A percentile compares a stretch with the other conserved stretches of the same genome.
phyloP scores from a whole-genome alignment of 1,140 invertebrate genomes.

The Musca domestica region DNA sequence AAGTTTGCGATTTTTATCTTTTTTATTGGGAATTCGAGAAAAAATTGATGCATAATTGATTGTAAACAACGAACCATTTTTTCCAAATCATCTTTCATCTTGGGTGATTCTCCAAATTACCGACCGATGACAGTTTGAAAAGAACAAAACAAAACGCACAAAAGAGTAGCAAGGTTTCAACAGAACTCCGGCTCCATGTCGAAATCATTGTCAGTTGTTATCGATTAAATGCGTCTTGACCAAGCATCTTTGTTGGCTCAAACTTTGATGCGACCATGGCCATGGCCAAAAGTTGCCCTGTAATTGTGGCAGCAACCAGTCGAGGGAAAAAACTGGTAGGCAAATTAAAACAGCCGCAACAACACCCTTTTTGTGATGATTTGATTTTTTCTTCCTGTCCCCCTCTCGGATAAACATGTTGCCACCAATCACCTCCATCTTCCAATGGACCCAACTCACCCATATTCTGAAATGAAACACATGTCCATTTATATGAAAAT shows the following conservation, averaged over 20 bases:
- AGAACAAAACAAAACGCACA: not conserved
- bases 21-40: constrained; percentile 17
- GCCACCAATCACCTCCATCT: not conserved
- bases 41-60: constrained; percentile 40
- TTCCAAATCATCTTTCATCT: constrained; percentile 39
- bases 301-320: no score
- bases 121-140: not conserved
- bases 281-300: not conserved
- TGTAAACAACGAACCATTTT: constrained; percentile 51
- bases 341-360: not conserved
- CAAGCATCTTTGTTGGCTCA: constrained; percentile 31
- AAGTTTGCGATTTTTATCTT: constrained; percentile 18
- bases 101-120: not conserved
- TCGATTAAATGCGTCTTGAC: constrained; percentile 51
- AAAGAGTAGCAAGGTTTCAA: constrained; percentile 5
- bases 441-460: no score
- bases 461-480: no score
- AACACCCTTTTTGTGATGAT: no score
- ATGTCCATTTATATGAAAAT: no score
- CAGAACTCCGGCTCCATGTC: constrained; percentile 2
- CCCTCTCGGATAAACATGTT: no score
- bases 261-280: constrained; percentile 6
- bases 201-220: constrained; percentile 49
- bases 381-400: no score
- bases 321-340: not conserved